Evolutionary conservation across 2,113 vertebrate species (phyloP), one percentile per base, ranked within the genome.

Genomic region (Myrmophylax atrothorax): DNA sequence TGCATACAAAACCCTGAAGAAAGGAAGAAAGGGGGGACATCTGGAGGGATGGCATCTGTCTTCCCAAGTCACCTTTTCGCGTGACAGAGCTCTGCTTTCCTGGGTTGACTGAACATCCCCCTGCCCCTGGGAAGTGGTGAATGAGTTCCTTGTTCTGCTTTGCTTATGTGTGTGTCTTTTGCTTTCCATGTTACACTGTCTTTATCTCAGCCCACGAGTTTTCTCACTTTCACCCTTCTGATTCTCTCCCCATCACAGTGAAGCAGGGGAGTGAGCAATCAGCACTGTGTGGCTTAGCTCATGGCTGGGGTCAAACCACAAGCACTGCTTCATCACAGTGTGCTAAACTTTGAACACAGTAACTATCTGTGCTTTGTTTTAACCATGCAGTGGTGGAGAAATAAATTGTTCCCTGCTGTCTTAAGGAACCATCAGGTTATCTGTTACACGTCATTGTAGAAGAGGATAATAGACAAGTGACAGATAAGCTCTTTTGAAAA

Each of bases 401-500:
- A 49, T 42, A 50, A 84, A 1, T 67, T 2, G 0, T 74, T 84
- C 35, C 29, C 62, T 77, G 64, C 60, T 78, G 64, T 60, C 69
- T 89, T 91, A 77, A 89, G 76, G 56, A 84, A 58, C 37, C 42
- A 47, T 67, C 14, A 11, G 33, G 69, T 84, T 69, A 28, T 83
- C 53, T 64, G 13, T 44, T 73, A 64, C 37, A 63, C 33, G 23
- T 92, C 68, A 31, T 33, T 6, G 8, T 40, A 33, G 66, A 38
- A 63, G 11, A 56, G 62, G 37, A n/a, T 17, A 53, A 47, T 44
- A 63, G 70, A 18, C 31, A 52, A 84, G 42, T 70, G 53, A 47
- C 60, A 92, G 66, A 82, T 47, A 76, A 90, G 35, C 20, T 62
- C 66, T 63, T 75, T 37, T 84, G 60, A 49, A 91, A 90, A 74